Conservation (phyloP, 2,113 vertebrate genomes). For the Phoxinus phoxinus region DNA sequence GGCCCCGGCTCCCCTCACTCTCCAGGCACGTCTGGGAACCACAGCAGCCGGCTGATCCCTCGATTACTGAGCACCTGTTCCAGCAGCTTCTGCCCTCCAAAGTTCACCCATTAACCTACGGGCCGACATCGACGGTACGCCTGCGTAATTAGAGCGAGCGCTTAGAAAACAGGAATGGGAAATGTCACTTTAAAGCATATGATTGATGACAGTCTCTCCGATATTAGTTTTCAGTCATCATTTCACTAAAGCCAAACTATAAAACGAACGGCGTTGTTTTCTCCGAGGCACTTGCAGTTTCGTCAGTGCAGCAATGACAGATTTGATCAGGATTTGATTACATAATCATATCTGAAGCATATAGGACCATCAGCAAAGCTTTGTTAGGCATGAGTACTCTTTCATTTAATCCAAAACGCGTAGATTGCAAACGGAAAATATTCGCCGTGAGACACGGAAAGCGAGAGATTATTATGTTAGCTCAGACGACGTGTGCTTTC, state of each 20-base stretch:
- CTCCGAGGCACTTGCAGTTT: not conserved
- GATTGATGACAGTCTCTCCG: constrained; percentile 32
- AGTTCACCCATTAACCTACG: constrained; percentile 2
- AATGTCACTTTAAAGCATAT: constrained; percentile 12
- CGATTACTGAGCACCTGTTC: constrained; percentile 43
- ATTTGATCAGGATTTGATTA: constrained; percentile 36
- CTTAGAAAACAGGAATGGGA: constrained; percentile 9
- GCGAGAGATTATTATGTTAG: constrained; percentile 75
- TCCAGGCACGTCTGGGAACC: not conserved
- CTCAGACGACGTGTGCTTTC: constrained; percentile 70
- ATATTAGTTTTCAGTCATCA: constrained; percentile 19
- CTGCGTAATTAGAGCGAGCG: not conserved
- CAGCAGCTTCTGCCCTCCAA: constrained; percentile 28
- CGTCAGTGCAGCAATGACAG: not conserved
- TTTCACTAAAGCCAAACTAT: constrained; percentile 20
- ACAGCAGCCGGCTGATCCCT: constrained; percentile 8
- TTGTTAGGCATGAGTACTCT: constrained; percentile 41
- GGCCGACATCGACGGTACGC: not conserved
- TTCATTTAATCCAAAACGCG: constrained; percentile 22
- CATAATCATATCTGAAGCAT: constrained; percentile 12
- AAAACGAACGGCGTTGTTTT: not conserved
- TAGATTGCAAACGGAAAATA: constrained; percentile 17
- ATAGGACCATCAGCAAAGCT: constrained; percentile 19
- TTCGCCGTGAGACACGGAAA: constrained; percentile 48
- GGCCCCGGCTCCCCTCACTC: constrained; percentile 41